Evolutionary conservation across 2,888 invertebrate genomes (phyloP), one percentile per base, ranked within the genome.

Genomic region (Tinea semifulvella): DNA sequence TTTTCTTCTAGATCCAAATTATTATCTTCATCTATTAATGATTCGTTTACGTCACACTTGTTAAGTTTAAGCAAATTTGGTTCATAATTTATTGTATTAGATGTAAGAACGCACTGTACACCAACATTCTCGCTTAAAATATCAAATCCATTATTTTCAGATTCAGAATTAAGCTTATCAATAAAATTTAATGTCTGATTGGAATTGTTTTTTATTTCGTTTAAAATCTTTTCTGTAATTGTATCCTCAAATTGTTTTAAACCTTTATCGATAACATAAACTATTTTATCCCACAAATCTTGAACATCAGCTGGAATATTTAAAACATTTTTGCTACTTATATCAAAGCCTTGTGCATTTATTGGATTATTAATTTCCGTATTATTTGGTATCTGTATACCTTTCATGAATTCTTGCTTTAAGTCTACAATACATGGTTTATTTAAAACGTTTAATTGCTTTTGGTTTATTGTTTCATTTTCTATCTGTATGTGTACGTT

Each of bases 241-340:
- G 61, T 58, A 3, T 63, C 57, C 55, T 76, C 74, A 7, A 76
- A 53, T 51, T 54, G 63, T 52, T 60, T 63, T 0, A 72, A 50
- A 42, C 68, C 56, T 19, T 58, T 43, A 45, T 77, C 73, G 36
- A 79, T 47, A 1, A 61, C 53, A 48, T 55, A 22, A 3, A 58
- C 55, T 4, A 77, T 48, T 45, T 56, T 63, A 3, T 73, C 67
- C 66, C 64, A 70, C 17, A 77, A 52, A 8, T 73, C 68, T 11
- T 53, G 44, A 6, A 64, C 47, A 45, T 56, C 57, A 1, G 50
- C 48, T 3, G 62, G 57, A 42, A 53, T 58, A 43, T 50, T 56
- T 36, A 59, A 53, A 3, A 44, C 18, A 26, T 57, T 53, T 13
- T 60, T 54, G 27, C 47, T 51, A 43, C 61, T 55, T 19, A 55